Evolutionary conservation across 2,888 invertebrate genomes (phyloP).

Genomic region (Acleris cristana): DNA sequence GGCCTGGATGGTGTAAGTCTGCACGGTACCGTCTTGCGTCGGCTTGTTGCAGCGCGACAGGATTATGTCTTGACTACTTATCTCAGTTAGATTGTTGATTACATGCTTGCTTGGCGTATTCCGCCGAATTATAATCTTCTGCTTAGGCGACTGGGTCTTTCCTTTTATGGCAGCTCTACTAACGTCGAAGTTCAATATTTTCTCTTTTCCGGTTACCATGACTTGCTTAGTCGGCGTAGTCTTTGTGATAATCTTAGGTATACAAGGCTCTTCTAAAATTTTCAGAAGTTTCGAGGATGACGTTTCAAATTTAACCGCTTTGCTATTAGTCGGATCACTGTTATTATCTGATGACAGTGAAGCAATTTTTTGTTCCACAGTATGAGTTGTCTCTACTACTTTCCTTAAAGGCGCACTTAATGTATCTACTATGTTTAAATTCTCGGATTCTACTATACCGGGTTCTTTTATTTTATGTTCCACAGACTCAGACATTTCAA

Average conservation of each 20-base stretch:
- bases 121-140: constrained; percentile 77
- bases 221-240: constrained; percentile 61
- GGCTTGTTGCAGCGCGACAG: constrained; percentile 65
- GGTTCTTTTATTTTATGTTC: constrained; percentile 68
- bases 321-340: constrained; percentile 53
- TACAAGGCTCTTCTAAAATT: constrained; percentile 79
- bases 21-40: constrained; percentile 66
- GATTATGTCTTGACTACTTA: constrained; percentile 68
- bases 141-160: constrained; percentile 66
- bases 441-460: constrained; percentile 52
- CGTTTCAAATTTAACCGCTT: constrained; percentile 62
- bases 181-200: constrained; percentile 76
- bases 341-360: constrained; percentile 56
- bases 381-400: constrained; percentile 6
- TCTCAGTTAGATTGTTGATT: constrained; percentile 65
- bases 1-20: constrained; percentile 76
- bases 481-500: constrained; percentile 78
- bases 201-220: constrained; percentile 68
- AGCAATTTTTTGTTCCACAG: constrained; percentile 56
- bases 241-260: constrained; percentile 61
- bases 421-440: constrained; percentile 40
- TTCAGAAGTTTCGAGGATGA: constrained; percentile 82
- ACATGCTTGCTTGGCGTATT: constrained; percentile 63
- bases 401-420: constrained; percentile 3
- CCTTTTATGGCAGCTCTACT: constrained; percentile 64